phyloP scores from a whole-genome alignment of 2,888 invertebrate species.

The Griposia aprilina region DNA sequence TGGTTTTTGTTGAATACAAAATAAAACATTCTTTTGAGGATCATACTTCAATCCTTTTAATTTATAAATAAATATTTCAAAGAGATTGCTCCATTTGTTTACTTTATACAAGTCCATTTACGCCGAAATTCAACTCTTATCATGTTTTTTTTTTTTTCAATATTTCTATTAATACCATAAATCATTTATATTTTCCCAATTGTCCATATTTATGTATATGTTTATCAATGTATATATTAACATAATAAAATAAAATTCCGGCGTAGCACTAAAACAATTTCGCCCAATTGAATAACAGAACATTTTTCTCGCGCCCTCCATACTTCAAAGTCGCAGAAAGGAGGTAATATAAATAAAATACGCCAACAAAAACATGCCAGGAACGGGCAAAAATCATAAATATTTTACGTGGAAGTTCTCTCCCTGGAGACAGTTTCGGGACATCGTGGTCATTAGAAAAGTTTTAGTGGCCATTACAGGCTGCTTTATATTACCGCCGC shows the following conservation, averaged over 20 bases:
- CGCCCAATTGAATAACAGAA: slow-evolving; percentile 33
- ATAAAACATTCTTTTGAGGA: not conserved
- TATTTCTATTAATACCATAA: slow-evolving; percentile 1
- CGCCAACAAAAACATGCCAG: slow-evolving; percentile 69
- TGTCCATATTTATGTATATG: not conserved
- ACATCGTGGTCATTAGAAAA: slow-evolving; percentile 85
- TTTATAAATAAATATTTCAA: slow-evolving; percentile 7
- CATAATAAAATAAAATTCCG: slow-evolving; percentile 10
- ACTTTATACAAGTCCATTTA: slow-evolving; percentile 1
- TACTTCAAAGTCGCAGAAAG: slow-evolving; percentile 61
- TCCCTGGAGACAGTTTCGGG: slow-evolving; percentile 85
- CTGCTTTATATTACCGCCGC: slow-evolving; percentile 82
- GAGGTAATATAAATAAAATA: slow-evolving; percentile 74
- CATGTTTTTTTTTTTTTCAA: not conserved
- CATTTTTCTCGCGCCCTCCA: slow-evolving; percentile 30
- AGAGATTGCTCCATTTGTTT: slow-evolving; percentile 3
- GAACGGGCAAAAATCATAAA: slow-evolving; percentile 78
- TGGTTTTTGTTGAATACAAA: slow-evolving; percentile 12
- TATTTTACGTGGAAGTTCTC: slow-evolving; percentile 81
- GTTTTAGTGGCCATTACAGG: slow-evolving; percentile 86
- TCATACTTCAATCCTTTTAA: slow-evolving; percentile 2
- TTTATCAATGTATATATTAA: no score
- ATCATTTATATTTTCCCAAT: slow-evolving; percentile 4
- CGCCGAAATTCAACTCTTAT: not conserved
- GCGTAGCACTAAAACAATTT: slow-evolving; percentile 37